Conservation (phyloP, 1,140 invertebrate species). For the Drosophila murphyi region DNA sequence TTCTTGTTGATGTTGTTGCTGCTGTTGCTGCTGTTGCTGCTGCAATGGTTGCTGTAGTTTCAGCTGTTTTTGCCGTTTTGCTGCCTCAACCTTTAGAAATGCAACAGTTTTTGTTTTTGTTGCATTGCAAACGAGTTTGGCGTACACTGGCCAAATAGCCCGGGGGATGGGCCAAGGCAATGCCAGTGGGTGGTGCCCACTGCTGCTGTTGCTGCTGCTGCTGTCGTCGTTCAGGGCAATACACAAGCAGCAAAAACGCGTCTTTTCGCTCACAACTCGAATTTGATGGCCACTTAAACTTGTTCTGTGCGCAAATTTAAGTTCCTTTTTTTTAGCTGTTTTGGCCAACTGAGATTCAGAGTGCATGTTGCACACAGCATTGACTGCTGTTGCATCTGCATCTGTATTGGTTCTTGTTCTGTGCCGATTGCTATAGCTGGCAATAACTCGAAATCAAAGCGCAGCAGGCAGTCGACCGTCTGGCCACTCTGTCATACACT, state of each 20-base stretch:
- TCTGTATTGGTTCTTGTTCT: slow-evolving; percentile 10
- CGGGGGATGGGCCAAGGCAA: slow-evolving; percentile 24
- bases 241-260: slow-evolving; percentile 51
- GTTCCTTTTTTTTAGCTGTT: slow-evolving; percentile 59
- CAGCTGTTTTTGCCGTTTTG: neutral
- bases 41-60: slow-evolving; percentile 27
- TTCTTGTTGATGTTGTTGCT: slow-evolving; percentile 52
- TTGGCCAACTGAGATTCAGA: slow-evolving; percentile 73
- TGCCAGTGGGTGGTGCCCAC: neutral
- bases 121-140: slow-evolving; percentile 69
- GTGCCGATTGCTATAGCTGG: slow-evolving; percentile 37
- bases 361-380: slow-evolving; percentile 61
- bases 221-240: slow-evolving; percentile 33
- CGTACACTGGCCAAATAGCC: slow-evolving; percentile 57
- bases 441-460: slow-evolving; percentile 81
- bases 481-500: slow-evolving; percentile 69
- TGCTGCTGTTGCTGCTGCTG: neutral
- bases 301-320: slow-evolving; percentile 78
- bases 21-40: slow-evolving; percentile 27
- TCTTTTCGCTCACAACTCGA: slow-evolving; percentile 17
- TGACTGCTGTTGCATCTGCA: slow-evolving; percentile 24
- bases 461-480: slow-evolving; percentile 55
- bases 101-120: slow-evolving; percentile 72
- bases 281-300: slow-evolving; percentile 66
- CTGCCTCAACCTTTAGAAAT: slow-evolving; percentile 46